Percentiles rank a stretch among this genome's conserved stretches.
Conservation (phyloP, 2,113 vertebrate genomes). For the Eurypyga helias region DNA sequence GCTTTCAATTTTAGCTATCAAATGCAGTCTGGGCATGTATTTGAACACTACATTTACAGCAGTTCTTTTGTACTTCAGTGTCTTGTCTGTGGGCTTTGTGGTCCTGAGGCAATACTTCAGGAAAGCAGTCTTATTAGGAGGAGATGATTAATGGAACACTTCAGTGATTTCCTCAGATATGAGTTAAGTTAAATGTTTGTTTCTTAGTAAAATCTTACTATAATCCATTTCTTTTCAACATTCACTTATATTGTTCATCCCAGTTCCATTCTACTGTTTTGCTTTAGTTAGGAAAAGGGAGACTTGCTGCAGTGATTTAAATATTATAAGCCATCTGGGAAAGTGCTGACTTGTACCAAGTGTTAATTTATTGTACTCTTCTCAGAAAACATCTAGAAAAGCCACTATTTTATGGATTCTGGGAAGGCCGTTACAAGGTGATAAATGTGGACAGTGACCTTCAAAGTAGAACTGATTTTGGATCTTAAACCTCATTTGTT, state of each 20-base stretch:
- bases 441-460: neutral
- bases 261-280: neutral
- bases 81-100: neutral
- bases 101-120: neutral
- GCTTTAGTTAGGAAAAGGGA: neutral
- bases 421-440: neutral
- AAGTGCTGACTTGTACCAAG: neutral
- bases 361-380: neutral
- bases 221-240: rapidly evolving
- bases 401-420: neutral
- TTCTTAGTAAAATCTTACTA: neutral
- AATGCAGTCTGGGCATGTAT: neutral
- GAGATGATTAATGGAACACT: neutral
- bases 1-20: neutral
- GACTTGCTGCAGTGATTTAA: neutral
- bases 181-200: neutral
- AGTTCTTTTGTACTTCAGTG: neutral
- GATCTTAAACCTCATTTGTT: neutral
- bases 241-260: neutral
- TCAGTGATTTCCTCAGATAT: neutral
- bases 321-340: neutral
- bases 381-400: neutral
- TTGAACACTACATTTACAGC: neutral
- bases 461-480: neutral
- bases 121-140: neutral